Percentiles rank a stretch among this genome's conserved stretches.
phyloP scores from a whole-genome alignment of 2,113 vertebrate genomes.

The Xenopus tropicalis region UCB_Xtro_10.0 CM004449.2:103021501-103022000 shows the following conservation, averaged over 20 bases:
- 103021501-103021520: neutral
- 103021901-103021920: constrained; percentile 16
- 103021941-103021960: constrained; percentile 4
- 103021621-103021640: constrained; percentile 3
- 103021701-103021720: constrained; percentile 11
- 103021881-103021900: constrained; percentile 9
- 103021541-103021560: neutral
- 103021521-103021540: neutral
- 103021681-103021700: constrained; percentile 18
- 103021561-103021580: neutral
- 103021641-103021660: neutral
- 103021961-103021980: constrained; percentile 23
- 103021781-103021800: constrained; percentile 48
- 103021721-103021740: constrained; percentile 4
- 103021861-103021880: constrained; percentile 4
- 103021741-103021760: neutral
- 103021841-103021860: neutral
- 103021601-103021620: constrained; percentile 18
- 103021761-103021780: constrained; percentile 43
- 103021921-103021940: constrained; percentile 30
- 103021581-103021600: constrained; percentile 3
- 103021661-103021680: neutral
- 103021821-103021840: constrained; percentile 13
- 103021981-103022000: neutral
- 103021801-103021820: constrained; percentile 40